Conservation (phyloP, 2,113 vertebrate genomes). For the Perca schrenkii region DNA sequence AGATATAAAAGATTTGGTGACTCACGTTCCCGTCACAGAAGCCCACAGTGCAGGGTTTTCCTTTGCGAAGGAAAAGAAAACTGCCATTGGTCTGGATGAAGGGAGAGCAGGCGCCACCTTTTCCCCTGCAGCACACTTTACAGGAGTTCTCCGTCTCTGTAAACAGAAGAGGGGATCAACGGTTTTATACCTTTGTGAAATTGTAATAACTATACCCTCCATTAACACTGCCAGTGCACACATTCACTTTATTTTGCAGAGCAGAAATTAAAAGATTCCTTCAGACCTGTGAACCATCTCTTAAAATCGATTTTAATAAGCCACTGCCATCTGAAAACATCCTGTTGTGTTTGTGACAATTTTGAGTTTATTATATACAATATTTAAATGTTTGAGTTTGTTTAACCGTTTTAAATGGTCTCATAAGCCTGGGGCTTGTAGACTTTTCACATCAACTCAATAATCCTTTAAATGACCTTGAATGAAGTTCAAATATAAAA, state of each 20-base stretch:
- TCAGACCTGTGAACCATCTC: background rate
- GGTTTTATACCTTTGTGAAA: background rate
- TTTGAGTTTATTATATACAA: no score
- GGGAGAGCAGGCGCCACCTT: conserved; percentile 85
- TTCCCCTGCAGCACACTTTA: conserved; percentile 93
- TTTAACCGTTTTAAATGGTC: background rate
- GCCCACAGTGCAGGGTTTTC: conserved; percentile 97
- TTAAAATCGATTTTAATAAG: background rate
- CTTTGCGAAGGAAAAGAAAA: conserved; percentile 92
- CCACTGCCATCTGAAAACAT: background rate
- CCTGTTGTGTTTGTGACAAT: no score
- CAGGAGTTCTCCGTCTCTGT: conserved; percentile 93
- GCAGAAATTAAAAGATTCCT: background rate
- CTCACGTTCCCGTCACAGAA: conserved; percentile 93
- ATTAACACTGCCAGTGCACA: background rate
- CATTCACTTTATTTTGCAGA: background rate
- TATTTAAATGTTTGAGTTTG: background rate
- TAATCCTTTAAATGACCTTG: no score
- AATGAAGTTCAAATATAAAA: no score
- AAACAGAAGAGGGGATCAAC: conserved; percentile 5
- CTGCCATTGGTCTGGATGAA: conserved; percentile 71
- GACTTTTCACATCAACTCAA: no score
- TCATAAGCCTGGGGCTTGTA: background rate
- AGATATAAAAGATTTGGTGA: conserved; percentile 29
- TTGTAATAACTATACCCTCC: background rate